Evolutionary conservation across 2,797 vertebrate species (phyloP).

Genomic region (Scyliorhinus canicula): DNA sequence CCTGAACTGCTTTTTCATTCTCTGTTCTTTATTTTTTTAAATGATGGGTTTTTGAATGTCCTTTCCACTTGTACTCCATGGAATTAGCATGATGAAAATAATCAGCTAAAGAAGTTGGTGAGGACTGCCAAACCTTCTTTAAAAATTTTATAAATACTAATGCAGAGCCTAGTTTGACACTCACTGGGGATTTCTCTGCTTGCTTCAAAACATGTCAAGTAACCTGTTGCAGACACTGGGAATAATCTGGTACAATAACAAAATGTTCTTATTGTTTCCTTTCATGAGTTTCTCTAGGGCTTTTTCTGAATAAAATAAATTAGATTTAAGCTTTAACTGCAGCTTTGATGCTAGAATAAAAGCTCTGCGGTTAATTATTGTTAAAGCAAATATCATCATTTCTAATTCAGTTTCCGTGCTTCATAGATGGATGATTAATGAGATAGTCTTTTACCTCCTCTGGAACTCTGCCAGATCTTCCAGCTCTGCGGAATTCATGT

Average conservation of each 20-base stretch:
- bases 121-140: not conserved
- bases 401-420: not conserved
- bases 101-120: not conserved
- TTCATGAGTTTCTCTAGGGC: not conserved
- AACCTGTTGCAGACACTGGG: no score
- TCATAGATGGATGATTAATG: not conserved
- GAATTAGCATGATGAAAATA: not conserved
- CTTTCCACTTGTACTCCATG: no score
- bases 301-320: not conserved
- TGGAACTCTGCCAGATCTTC: conserved; percentile 59
- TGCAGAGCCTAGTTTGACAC: not conserved
- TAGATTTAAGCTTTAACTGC: not conserved
- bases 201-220: not conserved
- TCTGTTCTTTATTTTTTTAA: not conserved
- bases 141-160: not conserved
- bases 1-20: not conserved
- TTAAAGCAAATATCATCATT: not conserved
- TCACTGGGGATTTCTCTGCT: not conserved
- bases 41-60: not conserved
- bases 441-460: conserved; percentile 68
- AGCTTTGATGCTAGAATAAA: not conserved
- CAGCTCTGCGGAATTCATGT: conserved; percentile 85
- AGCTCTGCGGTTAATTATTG: not conserved
- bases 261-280: not conserved
- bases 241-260: not conserved